Base-by-base conservation (phyloP, 2,797 vertebrate genomes). In the Aulostomus chinensis region DNA sequence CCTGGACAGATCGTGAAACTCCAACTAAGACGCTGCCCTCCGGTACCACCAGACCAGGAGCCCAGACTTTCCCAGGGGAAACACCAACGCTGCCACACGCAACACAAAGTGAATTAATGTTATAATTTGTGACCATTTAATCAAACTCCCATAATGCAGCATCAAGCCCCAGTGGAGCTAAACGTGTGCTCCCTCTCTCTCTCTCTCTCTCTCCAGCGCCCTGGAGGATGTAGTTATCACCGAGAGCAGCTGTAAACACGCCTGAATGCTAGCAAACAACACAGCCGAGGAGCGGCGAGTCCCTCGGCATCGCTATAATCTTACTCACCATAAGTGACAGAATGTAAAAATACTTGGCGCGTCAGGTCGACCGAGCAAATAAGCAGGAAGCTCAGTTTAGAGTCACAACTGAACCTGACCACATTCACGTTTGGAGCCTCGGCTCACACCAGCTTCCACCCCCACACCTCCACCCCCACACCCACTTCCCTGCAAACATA, bases 181-280 rank as follows among this genome's bases (percentile, higher is more conserved):
- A 25, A 25, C 24, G 4, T 9, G 24, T 25, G 24, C 9, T 25
- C 9, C 9, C 24, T 7, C 9, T 25, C 6, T 4, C 2, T 9
- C 24, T 7, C 24, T 25, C 24, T 25, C n/a, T n/a, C n/a, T n/a
- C n/a, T n/a, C n/a, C n/a, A n/a, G n/a, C n/a, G n/a, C n/a, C n/a
- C 43, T 32, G 29, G 38, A 58, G 40, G 56, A 57, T 61, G 42
- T 56, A 49, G 64, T 80, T 73, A 74, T 61, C 46, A 59, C 61
- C 4, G 20, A 61, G 28, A 68, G 48, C 30, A 40, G 66, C 47
- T 34, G 59, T 63, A 60, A 78, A 73, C 60, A 68, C 34, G 46
- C 36, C 25, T 39, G 16, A 24, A 2, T 48, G 32, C 53, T 57
- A 41, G 41, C 46, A 63, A 50, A 70, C 32, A 32, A 35, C 9